phyloP scores from a whole-genome alignment of 2,888 invertebrate species.

The Meliscaeva auricollis region DNA sequence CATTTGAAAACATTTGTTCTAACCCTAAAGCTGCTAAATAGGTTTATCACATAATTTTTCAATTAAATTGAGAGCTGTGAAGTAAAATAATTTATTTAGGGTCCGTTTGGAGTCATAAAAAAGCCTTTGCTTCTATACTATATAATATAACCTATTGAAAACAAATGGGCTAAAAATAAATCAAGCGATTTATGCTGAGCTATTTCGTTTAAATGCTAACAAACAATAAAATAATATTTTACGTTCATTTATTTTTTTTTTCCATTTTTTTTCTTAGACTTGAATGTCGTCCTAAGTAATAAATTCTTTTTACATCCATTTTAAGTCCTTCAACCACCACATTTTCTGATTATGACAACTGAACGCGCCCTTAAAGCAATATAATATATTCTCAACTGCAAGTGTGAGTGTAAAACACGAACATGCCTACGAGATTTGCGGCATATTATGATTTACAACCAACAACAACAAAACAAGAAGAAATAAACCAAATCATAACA shows the following conservation, averaged over 20 bases:
- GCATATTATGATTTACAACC: conserved; percentile 55
- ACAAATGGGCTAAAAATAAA: conserved; percentile 65
- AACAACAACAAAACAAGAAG: conserved; percentile 1
- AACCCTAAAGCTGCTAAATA: too few species aligned
- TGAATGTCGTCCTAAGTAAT: background rate
- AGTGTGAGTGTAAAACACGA: conserved; percentile 16
- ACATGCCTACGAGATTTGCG: conserved; percentile 41
- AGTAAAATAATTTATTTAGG: too few species aligned
- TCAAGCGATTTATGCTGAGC: conserved; percentile 19
- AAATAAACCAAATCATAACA: conserved; percentile 1
- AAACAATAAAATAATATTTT: conserved; percentile 38
- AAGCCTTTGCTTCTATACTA: background rate
- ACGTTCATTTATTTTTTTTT: background rate
- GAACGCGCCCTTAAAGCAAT: conserved; percentile 29
- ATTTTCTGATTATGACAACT: conserved; percentile 49
- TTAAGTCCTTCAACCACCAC: conserved; percentile 16
- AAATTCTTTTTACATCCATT: conserved; percentile 24
- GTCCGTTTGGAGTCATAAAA: background rate
- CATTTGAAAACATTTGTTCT: too few species aligned
- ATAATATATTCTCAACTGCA: background rate
- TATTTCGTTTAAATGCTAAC: conserved; percentile 26
- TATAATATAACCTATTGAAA: background rate
- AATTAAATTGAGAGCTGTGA: too few species aligned
- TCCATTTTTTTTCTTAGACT: background rate
- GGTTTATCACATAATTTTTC: too few species aligned